Evolutionary conservation across 2,113 vertebrate genomes (phyloP).

Genomic region (Aviceda subcristata): DNA sequence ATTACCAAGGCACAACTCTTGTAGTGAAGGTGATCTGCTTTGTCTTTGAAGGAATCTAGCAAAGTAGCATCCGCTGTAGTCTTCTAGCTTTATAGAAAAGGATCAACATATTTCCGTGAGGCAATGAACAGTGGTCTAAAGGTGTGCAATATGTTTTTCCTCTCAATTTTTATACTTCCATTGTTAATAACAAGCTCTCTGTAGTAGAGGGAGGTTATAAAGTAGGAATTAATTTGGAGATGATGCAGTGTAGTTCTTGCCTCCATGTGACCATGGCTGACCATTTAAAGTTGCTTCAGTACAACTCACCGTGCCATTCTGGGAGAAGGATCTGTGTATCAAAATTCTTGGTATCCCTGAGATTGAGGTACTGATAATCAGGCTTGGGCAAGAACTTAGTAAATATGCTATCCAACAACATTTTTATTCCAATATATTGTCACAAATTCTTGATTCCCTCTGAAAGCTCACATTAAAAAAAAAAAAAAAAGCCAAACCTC

Average conservation of each 20-base stretch:
- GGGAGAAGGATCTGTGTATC: background rate
- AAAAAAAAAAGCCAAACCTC: background rate
- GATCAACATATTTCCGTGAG: background rate
- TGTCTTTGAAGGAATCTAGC: background rate
- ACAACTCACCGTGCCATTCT: background rate
- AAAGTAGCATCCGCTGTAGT: background rate
- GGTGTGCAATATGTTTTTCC: background rate
- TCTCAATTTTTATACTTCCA: background rate
- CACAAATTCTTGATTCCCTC: background rate
- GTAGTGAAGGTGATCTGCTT: background rate
- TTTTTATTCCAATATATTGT: background rate
- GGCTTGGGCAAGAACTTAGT: background rate
- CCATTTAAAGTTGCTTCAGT: background rate
- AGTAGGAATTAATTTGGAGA: background rate
- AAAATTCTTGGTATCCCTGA: background rate
- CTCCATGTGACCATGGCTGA: background rate
- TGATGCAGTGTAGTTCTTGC: background rate
- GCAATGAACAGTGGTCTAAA: background rate
- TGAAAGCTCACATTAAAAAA: background rate
- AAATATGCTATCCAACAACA: fast-evolving
- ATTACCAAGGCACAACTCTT: background rate
- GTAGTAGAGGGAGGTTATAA: background rate
- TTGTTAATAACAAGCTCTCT: background rate
- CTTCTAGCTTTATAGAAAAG: background rate
- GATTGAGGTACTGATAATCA: background rate